Conservation (phyloP, 2,888 invertebrate genomes). For the Mechanitis messenoides region DNA sequence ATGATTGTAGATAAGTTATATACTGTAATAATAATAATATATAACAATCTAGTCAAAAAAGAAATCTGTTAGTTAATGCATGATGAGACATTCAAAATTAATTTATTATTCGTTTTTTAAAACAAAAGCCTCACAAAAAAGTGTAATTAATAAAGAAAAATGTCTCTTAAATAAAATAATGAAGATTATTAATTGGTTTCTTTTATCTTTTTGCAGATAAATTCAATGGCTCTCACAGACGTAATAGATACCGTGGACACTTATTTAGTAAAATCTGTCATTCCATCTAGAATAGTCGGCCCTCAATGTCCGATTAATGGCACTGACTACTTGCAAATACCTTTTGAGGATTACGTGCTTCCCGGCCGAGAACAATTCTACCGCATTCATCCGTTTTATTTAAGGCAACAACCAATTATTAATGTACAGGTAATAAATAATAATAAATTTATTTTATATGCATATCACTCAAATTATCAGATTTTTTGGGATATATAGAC, state of each 20-base stretch:
- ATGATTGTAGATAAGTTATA: too few species aligned
- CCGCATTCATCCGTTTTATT: constrained; percentile 68
- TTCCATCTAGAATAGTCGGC: constrained; percentile 61
- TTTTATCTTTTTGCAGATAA: constrained; percentile 40
- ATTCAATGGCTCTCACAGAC: constrained; percentile 49
- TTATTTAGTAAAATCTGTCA: constrained; percentile 51
- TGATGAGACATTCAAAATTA: too few species aligned
- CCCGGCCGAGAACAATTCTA: constrained; percentile 71
- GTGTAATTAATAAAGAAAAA: too few species aligned
- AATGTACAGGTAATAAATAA: constrained; percentile 46
- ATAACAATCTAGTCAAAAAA: too few species aligned
- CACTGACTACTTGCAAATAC: constrained; percentile 52
- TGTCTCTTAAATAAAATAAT: background rate
- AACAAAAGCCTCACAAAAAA: too few species aligned
- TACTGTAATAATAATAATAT: too few species aligned
- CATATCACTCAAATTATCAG: background rate
- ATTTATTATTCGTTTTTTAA: too few species aligned
- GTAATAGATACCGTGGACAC: constrained; percentile 50
- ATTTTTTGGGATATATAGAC: too few species aligned
- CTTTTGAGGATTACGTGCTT: constrained; percentile 78
- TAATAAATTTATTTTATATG: constrained; percentile 1
- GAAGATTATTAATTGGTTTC: background rate
- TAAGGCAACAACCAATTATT: constrained; percentile 50
- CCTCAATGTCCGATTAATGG: constrained; percentile 58
- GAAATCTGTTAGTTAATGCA: too few species aligned